Evolutionary conservation across 2,888 invertebrate species (phyloP), one percentile per base, ranked within the genome.

Genomic region (Ichneumon xanthorius): DNA sequence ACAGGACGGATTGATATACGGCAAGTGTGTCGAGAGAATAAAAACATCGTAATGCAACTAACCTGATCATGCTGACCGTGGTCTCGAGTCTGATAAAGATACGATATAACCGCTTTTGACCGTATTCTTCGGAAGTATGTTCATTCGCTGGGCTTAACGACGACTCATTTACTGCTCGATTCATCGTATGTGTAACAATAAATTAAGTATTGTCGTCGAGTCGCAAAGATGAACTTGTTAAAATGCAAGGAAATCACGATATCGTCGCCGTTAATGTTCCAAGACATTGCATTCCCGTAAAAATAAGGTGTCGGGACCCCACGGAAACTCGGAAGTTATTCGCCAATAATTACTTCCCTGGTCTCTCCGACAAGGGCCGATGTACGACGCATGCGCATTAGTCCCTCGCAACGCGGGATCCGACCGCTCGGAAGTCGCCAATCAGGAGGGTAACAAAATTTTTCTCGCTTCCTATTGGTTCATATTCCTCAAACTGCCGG

Each of bases 381-480:
- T 50, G 70, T 26, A 14, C 45, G 26, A 30, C 70, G 70, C 50
- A 4, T 70, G 70, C 50, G 70, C 50, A 30, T 70, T 30, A 7
- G 48, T 30, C n/a, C 30, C 30, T n/a, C 16, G 30, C 30, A 48
- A 11, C 19, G 4, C 70, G 48, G 26, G 30, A 61, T 26, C 30
- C 30, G 30, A 1, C 16, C n/a, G 33, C 33, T 37, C 67, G 73
- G 53, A 68, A 82, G 70, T 70, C 37, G 11, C 37, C n/a, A 40
- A 76, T 40, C 63, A 63, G 63, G 30, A n/a, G 67, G 11, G 19
- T 6, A 33, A 16, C 7, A 16, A 30, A 16, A n/a, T 26, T 30
- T 22, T 61, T n/a, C 58, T 45, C 45, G 73, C 40, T 73, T 16
- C 22, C 72, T 7, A 72, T 72, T 72, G 72, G 72, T 40, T 16